Conservation (phyloP, 2,113 vertebrate species). For the Thalassarche chlororhynchos region DNA sequence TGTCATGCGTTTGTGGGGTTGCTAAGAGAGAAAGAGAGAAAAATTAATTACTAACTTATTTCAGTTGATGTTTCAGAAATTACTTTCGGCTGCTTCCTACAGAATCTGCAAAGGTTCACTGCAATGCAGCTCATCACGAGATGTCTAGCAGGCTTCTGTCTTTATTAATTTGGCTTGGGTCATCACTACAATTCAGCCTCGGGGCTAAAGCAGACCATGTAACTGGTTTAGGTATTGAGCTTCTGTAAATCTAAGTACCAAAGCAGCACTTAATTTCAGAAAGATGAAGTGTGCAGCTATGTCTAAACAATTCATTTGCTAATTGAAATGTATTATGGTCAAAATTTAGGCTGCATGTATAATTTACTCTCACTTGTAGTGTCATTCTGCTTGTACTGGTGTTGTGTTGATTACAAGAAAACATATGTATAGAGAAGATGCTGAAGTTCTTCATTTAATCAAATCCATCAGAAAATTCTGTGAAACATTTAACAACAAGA, state of each 20-base stretch:
- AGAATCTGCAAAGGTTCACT: not conserved
- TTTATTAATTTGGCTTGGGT: not conserved
- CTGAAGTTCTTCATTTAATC: not conserved
- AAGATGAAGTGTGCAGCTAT: not conserved
- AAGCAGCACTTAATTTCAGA: not conserved
- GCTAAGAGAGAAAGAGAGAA: not conserved
- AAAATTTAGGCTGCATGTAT: not conserved
- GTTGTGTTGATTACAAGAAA: not conserved
- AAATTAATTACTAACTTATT: not conserved
- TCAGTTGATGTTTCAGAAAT: not conserved
- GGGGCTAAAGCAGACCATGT: not conserved
- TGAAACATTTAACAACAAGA: not conserved
- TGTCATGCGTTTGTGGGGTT: not conserved
- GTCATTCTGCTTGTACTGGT: not conserved
- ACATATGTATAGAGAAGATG: not conserved
- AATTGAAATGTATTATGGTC: not conserved
- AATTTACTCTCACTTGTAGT: slow-evolving; percentile 6
- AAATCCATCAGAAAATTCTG: not conserved
- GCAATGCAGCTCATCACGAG: not conserved
- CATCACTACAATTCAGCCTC: not conserved
- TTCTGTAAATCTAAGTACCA: not conserved
- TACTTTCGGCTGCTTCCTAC: not conserved
- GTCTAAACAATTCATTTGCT: not conserved
- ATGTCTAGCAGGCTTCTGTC: not conserved
- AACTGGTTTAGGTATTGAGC: not conserved